These are phyloP conservation scores for Penaeus monodon DNA, from an alignment of 2,888 invertebrate species.

Conservation along the genomic window DNA sequence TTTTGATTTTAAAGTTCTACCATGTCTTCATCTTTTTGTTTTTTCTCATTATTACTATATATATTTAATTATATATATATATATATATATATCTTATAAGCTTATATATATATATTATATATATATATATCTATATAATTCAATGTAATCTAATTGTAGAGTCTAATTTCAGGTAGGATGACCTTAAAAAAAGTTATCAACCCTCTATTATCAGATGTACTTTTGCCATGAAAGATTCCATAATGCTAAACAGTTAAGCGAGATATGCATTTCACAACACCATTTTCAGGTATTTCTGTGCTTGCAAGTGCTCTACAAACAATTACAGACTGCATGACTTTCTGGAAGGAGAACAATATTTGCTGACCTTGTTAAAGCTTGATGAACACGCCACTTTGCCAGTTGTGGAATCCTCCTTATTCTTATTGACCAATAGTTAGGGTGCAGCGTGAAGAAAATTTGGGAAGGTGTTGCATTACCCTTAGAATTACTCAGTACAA, in stretches of 20 bases:
- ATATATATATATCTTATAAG: too few species aligned
- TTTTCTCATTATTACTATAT: too few species aligned
- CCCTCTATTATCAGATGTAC: not conserved
- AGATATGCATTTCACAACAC: not conserved
- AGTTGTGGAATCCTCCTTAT: slow-evolving; percentile 1
- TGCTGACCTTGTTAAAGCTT: slow-evolving; percentile 19
- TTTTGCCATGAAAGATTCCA: not conserved
- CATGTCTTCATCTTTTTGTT: too few species aligned
- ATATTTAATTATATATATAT: too few species aligned
- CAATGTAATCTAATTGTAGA: too few species aligned
- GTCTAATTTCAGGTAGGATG: too few species aligned
- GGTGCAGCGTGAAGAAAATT: slow-evolving; percentile 1
- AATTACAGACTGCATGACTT: not conserved
- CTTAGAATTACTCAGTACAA: slow-evolving; percentile 26
- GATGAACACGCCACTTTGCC: not conserved
- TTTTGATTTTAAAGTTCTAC: too few species aligned
- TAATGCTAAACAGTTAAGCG: not conserved
- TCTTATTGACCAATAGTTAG: slow-evolving; percentile 21
- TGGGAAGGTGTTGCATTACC: slow-evolving; percentile 22
- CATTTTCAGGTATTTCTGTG: slow-evolving; percentile 19
- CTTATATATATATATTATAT: too few species aligned
- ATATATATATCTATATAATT: too few species aligned
- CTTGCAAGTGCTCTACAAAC: slow-evolving; percentile 1
- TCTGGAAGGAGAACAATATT: slow-evolving; percentile 22
- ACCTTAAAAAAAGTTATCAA: too few species aligned